Evolutionary conservation across 2,113 vertebrate genomes (phyloP).

Genomic region (Elgaria multicarinata): DNA sequence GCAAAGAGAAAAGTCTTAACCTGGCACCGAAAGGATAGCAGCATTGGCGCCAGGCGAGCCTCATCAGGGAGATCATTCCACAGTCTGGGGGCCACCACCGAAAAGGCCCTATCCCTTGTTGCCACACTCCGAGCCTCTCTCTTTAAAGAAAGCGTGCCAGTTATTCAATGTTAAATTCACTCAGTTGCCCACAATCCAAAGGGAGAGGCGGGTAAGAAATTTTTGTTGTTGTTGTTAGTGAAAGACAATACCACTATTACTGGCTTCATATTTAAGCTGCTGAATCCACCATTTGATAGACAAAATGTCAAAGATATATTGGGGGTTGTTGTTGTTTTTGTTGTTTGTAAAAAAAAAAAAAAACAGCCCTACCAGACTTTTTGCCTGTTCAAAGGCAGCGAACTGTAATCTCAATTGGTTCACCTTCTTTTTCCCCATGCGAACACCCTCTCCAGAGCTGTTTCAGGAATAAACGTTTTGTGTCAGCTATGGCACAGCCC

Average conservation of each 20-base stretch:
- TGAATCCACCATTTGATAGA: background rate
- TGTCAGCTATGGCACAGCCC: constrained; percentile 30
- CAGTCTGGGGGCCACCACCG: no score
- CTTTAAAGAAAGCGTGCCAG: background rate
- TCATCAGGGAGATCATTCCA: no score
- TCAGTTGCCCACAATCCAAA: background rate
- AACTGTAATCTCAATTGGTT: constrained; percentile 29
- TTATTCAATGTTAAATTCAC: background rate
- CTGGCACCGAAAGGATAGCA: no score
- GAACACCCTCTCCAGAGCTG: constrained; percentile 14
- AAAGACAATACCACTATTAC: background rate
- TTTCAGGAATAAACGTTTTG: constrained; percentile 35
- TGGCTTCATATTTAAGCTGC: constrained; percentile 17
- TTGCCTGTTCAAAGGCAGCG: background rate
- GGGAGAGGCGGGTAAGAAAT: no score
- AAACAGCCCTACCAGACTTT: constrained; percentile 3
- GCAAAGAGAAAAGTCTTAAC: no score
- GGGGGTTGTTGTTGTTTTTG: background rate
- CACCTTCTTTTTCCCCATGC: background rate
- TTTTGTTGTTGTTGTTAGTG: background rate
- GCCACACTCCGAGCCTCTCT: no score
- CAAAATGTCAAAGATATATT: constrained; percentile 4
- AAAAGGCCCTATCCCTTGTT: no score
- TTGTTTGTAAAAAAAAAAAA: background rate
- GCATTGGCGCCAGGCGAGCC: no score